Conservation (phyloP, 2,113 vertebrate species). For the Lophius piscatorius region DNA sequence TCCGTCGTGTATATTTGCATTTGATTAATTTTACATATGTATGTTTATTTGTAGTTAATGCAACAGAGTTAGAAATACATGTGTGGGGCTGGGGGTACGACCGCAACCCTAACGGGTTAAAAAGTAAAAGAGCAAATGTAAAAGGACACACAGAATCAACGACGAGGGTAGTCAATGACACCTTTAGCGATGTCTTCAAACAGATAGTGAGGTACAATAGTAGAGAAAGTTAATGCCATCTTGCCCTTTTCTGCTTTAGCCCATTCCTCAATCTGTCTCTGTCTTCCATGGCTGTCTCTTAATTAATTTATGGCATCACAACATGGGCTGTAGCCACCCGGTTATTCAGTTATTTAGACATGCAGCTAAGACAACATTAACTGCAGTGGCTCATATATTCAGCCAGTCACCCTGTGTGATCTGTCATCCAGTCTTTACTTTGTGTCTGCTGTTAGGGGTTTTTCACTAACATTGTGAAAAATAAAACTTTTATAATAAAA, state of each 20-base stretch:
- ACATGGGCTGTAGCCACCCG: conserved; percentile 27
- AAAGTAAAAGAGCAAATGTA: no score
- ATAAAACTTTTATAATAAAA: no score
- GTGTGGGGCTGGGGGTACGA: no score
- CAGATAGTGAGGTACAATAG: conserved; percentile 15
- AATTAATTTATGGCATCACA: conserved; percentile 54
- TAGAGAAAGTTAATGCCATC: conserved; percentile 40
- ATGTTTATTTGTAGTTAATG: no score
- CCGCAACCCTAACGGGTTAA: no score
- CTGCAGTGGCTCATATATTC: conserved; percentile 39
- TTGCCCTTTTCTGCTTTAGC: conserved; percentile 42
- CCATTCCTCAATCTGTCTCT: conserved; percentile 42
- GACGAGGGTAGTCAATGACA: neutral
- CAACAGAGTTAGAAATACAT: no score
- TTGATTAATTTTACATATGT: no score
- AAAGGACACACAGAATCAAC: neutral
- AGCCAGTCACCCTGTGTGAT: conserved; percentile 34
- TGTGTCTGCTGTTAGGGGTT: no score
- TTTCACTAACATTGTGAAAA: neutral
- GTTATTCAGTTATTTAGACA: conserved; percentile 39
- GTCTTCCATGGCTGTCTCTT: conserved; percentile 35
- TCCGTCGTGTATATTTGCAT: no score
- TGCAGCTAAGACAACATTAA: conserved; percentile 35
- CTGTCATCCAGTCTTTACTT: conserved; percentile 14
- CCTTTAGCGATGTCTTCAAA: conserved; percentile 4